Evolutionary conservation across 2,113 vertebrate species (phyloP), one percentile per base, ranked within the genome.

Genomic region (Sialia sialis): DNA sequence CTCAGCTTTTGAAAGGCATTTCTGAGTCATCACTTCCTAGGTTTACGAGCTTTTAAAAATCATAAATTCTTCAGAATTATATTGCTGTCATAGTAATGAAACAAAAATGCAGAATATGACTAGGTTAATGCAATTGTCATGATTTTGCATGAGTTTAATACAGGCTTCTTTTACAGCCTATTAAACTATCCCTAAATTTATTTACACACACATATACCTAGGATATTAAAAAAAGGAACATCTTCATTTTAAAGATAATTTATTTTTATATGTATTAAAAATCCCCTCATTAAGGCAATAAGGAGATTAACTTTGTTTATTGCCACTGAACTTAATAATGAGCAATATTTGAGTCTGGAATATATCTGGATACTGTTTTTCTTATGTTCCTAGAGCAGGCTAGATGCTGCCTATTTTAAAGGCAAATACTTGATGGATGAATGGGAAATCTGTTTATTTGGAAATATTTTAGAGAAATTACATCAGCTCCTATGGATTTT

Each of bases 121-220:
- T 39, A 80, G 36, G 22, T 36, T 82, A 52, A 43, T 66, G 19
- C 16, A 67, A 19, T 76, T 89, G 58, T 46, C 22, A 38, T 68
- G 21, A 16, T 68, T 85, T 52, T 44, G 26, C 39, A 15, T 66
- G 60, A 68, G 13, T 69, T 92, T 39, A 82, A 67, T 55, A 7
- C 8, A 51, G 21, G 3, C n/a, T 79, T 72, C 15, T 85, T 5
- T 48, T 94, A 44, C 44, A 56, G 36, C 56, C 48, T 85, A 3
- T 64, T 95, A 56, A 72, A 34, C n/a, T 46, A 17, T 49, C 16
- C 15, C 21, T 66, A 30, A 39, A 78, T 56, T 69, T 84, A 36
- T 56, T 77, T 64, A 0, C 20, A 54, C 11, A 6, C 16, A 46
- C 5, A 4, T 3, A 10, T 3, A 7, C 3, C 0, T 3, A 46